Conservation (phyloP, 2,113 vertebrate species). For the Petroica traversi region DNA sequence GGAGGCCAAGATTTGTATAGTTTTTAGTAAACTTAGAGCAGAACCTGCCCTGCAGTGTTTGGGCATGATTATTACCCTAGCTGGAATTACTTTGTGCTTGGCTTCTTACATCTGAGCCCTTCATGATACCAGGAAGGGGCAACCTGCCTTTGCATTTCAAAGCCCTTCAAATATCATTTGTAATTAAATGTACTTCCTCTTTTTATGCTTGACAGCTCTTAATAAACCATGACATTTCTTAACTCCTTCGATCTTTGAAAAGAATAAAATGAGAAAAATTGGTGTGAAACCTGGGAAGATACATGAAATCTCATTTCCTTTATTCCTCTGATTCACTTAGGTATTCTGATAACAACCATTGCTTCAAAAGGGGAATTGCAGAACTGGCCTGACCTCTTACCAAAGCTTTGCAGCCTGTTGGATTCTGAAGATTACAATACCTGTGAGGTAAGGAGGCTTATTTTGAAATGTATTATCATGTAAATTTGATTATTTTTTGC, state of each 20-base stretch:
- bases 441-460: constrained; percentile 83
- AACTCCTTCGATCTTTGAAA: background rate
- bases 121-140: background rate
- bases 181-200: background rate
- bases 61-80: background rate
- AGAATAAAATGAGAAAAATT: background rate
- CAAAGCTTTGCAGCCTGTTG: constrained; percentile 90
- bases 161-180: background rate
- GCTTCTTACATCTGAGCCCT: background rate
- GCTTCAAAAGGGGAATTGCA: constrained; percentile 95
- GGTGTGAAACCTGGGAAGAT: background rate
- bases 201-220: background rate
- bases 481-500: background rate
- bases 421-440: constrained; percentile 98
- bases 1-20: background rate
- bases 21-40: background rate
- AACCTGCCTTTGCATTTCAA: background rate
- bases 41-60: background rate
- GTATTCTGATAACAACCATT: constrained; percentile 96
- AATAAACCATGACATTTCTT: background rate
- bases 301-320: background rate
- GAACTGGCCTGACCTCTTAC: constrained; percentile 95
- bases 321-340: constrained; percentile 46
- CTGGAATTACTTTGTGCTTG: background rate
- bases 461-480: background rate